Conservation (phyloP, 2,888 invertebrate species). For the Escarpia spicata region DNA sequence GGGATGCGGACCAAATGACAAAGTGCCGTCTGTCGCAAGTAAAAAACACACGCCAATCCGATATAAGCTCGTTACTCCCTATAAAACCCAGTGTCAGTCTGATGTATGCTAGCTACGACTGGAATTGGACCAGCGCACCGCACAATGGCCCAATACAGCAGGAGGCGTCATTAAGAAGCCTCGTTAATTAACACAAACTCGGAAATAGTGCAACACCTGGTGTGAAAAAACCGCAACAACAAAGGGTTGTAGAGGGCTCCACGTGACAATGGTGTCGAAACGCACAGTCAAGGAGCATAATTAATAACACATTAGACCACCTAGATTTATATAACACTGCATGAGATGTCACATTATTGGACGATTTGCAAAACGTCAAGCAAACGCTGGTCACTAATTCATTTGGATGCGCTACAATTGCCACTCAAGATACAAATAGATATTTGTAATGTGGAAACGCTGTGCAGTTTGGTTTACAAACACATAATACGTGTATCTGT, state of each 20-base stretch:
- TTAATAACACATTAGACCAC: not conserved
- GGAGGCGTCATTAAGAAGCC: not conserved
- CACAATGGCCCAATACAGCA: not conserved
- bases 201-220: not conserved
- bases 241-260: not conserved
- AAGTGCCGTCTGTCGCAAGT: not conserved
- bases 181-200: not conserved
- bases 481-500: too few relatives aligned
- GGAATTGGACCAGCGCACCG: not conserved
- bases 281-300: not conserved
- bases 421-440: not conserved
- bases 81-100: conserved; percentile 7
- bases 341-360: not conserved
- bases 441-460: not conserved
- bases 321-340: not conserved
- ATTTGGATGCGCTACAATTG: not conserved
- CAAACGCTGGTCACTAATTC: not conserved
- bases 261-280: not conserved
- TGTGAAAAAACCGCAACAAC: not conserved
- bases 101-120: not conserved
- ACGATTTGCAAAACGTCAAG: not conserved
- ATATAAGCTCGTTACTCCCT: not conserved
- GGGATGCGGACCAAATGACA: not conserved
- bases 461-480: not conserved
- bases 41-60: conserved; percentile 3